Evolutionary conservation across 2,888 invertebrate species (phyloP).

Genomic region (Harpalus rubripes): DNA sequence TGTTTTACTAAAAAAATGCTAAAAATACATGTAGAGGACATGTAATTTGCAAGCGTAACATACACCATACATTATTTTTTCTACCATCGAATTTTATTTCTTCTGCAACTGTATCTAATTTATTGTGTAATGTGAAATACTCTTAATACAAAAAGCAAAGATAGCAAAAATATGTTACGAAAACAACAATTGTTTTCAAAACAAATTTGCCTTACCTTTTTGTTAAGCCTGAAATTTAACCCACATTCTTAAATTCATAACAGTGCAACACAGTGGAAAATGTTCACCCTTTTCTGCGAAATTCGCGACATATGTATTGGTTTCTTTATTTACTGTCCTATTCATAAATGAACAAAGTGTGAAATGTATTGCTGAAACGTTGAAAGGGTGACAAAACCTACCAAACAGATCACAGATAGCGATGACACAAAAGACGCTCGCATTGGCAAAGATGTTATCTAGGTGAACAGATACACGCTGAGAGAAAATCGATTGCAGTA

Average conservation of each 20-base stretch:
- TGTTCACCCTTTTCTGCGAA: background rate
- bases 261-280: background rate
- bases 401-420: slow-evolving; percentile 50
- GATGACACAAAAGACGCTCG: slow-evolving; percentile 51
- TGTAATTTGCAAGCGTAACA: too few relatives aligned
- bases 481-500: slow-evolving; percentile 7
- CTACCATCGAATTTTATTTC: too few relatives aligned
- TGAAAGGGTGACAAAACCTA: background rate
- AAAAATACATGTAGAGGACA: too few relatives aligned
- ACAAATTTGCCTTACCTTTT: background rate
- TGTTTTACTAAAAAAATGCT: too few relatives aligned
- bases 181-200: too few relatives aligned
- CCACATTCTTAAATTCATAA: background rate
- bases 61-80: too few relatives aligned
- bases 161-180: too few relatives aligned
- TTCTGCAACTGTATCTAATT: too few relatives aligned
- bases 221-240: slow-evolving; percentile 9
- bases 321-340: background rate
- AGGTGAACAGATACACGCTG: slow-evolving; percentile 5
- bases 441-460: slow-evolving; percentile 21
- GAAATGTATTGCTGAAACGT: background rate
- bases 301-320: slow-evolving; percentile 46
- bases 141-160: too few relatives aligned
- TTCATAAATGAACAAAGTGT: slow-evolving; percentile 12
- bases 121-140: too few relatives aligned